Percentiles rank a stretch among this genome's conserved stretches.
phyloP scores from a whole-genome alignment of 1,140 invertebrate genomes.

The Pogonus chalceus region DNA sequence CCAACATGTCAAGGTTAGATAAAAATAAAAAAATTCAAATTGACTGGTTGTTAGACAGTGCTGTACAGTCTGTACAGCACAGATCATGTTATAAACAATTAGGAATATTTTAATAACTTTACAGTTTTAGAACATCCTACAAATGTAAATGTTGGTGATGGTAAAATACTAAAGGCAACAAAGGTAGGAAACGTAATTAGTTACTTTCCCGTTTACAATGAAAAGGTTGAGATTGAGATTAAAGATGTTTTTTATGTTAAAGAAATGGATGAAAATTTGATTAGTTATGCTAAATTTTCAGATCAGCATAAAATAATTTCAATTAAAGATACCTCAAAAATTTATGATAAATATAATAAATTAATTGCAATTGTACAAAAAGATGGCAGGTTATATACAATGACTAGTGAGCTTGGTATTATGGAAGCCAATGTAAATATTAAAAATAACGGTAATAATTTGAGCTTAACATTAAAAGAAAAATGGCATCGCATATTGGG shows the following conservation, averaged over 20 bases:
- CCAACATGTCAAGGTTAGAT: too few relatives aligned
- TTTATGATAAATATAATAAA: too few relatives aligned
- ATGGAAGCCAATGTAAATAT: too few relatives aligned
- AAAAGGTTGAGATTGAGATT: too few relatives aligned
- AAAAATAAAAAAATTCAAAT: conserved; percentile 25
- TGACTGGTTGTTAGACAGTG: conserved; percentile 31
- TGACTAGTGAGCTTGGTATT: conserved; percentile 12
- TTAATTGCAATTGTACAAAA: conserved; percentile 17
- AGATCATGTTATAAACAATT: too few relatives aligned
- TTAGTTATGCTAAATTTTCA: conserved; percentile 25
- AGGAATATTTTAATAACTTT: conserved; percentile 29
- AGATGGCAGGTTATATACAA: conserved; percentile 13
- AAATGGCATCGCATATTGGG: conserved; percentile 29
- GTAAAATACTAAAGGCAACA: conserved; percentile 26
- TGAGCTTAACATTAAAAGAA: conserved; percentile 19
- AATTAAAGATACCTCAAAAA: too few relatives aligned
- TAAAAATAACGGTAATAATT: conserved; percentile 12
- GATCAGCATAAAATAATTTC: too few relatives aligned
- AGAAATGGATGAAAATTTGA: conserved; percentile 25
- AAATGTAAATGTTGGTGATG: conserved; percentile 22
- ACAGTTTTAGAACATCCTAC: conserved; percentile 24
- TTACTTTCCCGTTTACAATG: conserved; percentile 18
- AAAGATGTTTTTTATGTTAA: conserved; percentile 29
- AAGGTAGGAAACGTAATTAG: conserved; percentile 27
- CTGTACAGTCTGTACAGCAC: too few relatives aligned